Evolutionary conservation across 2,888 invertebrate genomes (phyloP), one percentile per base, ranked within the genome.

Genomic region (Heliothis peltigera): DNA sequence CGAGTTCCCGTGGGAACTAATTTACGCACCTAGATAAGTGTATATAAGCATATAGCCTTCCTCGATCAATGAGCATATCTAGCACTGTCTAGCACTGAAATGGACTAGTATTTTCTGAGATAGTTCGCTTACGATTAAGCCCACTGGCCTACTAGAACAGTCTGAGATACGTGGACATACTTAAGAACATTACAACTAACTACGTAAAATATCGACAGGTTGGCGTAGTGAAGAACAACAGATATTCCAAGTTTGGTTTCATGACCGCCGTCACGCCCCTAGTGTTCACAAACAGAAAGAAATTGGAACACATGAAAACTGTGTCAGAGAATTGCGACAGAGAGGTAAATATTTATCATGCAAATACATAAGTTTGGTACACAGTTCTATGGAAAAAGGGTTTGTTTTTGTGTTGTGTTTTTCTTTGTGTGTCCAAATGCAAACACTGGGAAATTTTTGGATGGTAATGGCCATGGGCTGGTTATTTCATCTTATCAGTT

Each of bases 261-360:
- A 84, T 94, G 87, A 86, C 89, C 1, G 87, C 90, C 0, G 87
- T 95, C 2, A 84, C 89, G 19, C 95, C 95, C 0, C 85, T 95
- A 5, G 90, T 95, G 1, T 89, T 95, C 60, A 84, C 84, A 25
- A 91, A 92, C 68, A 91, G 88, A 68, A 93, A 93, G 83, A 94
- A 94, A 82, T 55, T 94, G 76, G 92, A 91, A 28, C 94, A 94
- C 73, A 93, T 95, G 94, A 92, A 88, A 62, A 85, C 81, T 10
- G 93, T 95, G 4, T 87, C 95, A 0, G 94, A 93, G 59, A 91
- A 89, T 60, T 95, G 95, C 68, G 95, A 95, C 19, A 91, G 87
- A 71, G 95, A 95, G 91, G 95, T 93, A 86, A 82, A 71, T 77
- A 68, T 62, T 69, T 70, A 74, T 63, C 64, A 61, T 47, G 17